Percentiles rank a stretch among this genome's conserved stretches.
phyloP scores from a whole-genome alignment of 2,888 invertebrate species.

The Philaethria dido region DNA sequence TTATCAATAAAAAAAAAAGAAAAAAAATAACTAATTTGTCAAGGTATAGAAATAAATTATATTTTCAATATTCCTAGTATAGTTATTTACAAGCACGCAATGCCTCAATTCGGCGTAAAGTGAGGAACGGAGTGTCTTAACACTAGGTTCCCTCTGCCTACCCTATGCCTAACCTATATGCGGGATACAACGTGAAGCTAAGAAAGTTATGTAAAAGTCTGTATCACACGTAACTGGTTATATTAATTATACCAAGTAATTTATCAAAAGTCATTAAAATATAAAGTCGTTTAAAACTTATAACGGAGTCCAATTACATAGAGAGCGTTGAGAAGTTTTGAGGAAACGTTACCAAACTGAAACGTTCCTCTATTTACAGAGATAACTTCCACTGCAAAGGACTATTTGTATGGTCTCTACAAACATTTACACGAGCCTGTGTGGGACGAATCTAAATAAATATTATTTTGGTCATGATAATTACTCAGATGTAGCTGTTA shows the following conservation, averaged over 20 bases:
- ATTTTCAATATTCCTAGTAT: too few species aligned
- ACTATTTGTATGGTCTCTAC: constrained; percentile 9
- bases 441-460: constrained; percentile 10
- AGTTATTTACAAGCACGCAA: too few species aligned
- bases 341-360: background rate
- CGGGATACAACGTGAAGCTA: too few species aligned
- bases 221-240: too few species aligned
- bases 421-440: background rate
- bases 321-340: constrained; percentile 1
- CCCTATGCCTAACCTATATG: too few species aligned
- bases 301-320: constrained; percentile 6
- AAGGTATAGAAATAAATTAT: too few species aligned
- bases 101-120: too few species aligned
- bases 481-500: constrained; percentile 1
- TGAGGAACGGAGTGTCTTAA: too few species aligned
- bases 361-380: constrained; percentile 2
- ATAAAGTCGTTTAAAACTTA: constrained; percentile 3
- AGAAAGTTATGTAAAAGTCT: too few species aligned
- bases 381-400: constrained; percentile 18
- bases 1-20: too few species aligned
- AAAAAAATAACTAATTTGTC: too few species aligned
- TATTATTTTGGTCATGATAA: constrained; percentile 18
- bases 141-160: too few species aligned
- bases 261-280: background rate
- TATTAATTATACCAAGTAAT: background rate